Base-by-base conservation (phyloP, 2,888 invertebrate species). In the Himalopsyche anomala region DNA sequence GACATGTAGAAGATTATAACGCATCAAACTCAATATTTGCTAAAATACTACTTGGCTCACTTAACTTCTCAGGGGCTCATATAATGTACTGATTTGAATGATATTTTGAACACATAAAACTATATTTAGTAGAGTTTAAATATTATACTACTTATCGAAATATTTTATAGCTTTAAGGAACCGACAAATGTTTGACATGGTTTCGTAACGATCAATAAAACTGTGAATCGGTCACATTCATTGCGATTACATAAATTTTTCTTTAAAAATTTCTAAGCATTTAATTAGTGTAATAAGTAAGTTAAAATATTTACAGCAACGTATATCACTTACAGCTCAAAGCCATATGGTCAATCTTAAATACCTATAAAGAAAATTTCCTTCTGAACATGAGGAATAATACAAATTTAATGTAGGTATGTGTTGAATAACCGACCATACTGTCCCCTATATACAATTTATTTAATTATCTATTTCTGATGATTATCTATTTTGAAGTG, bases 321-420 rank as follows among this genome's bases (percentile, higher is more conserved):
- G 42, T 42, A 80, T 80, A 80, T 80, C 80, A 80, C 80, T 80
- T 80, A 42, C 80, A 79, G 79, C 79, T 79, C 40, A 79, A 79
- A 79, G 79, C 79, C 79, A 80, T 42, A 80, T 80, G 80, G 80
- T 80, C 80, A 80, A 80, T 80, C 80, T 80, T 80, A 80, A 74
- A 38, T 40, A 40, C 19, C 80, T 40, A 42, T 80, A 80, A 42
- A 80, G 80, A n/a, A 19, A 80, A 80, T 80, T 74, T 40, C 42
- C 80, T 62, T 19, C 62, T 28, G 19, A 62, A 62, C 8, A 3
- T 8, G 28, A 62, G 62, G 62, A 62, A 62, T 62, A 62, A 62
- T 62, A 62, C 62, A 62, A 19, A 62, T 62, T 19, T 62, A 62
- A 56, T 19, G 62, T 62, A 62, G 62, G 62, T 62, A 19, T 19